These are phyloP conservation scores for Drosophila subquinaria DNA, from an alignment of 2,888 invertebrate species.

Conservation along the genomic window DNA sequence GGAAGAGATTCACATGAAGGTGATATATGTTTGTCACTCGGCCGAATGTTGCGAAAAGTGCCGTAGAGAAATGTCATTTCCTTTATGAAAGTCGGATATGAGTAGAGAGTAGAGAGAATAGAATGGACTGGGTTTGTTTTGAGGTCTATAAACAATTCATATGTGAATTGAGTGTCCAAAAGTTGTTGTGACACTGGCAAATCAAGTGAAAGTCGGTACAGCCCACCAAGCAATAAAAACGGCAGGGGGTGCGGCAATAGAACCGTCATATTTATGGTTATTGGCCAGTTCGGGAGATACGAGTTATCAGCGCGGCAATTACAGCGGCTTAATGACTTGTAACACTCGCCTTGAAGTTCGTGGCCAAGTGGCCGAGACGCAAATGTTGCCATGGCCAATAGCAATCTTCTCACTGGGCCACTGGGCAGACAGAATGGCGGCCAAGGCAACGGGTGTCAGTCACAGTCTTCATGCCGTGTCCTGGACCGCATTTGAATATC, in stretches of 20 bases:
- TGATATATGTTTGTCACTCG: constrained; percentile 68
- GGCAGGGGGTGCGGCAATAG: constrained; percentile 32
- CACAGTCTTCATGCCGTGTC: constrained; percentile 51
- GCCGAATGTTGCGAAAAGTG: constrained; percentile 50
- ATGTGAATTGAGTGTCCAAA: constrained; percentile 54
- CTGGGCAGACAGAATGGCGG: constrained; percentile 31
- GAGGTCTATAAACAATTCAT: constrained; percentile 55
- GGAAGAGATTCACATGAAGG: constrained; percentile 56
- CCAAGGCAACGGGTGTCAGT: constrained; percentile 73
- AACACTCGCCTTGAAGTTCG: constrained; percentile 40
- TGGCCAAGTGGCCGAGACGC: constrained; percentile 20
- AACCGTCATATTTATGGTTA: constrained; percentile 68
- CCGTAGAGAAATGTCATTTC: constrained; percentile 77
- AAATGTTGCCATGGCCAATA: constrained; percentile 48
- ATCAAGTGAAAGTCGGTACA: constrained; percentile 63
- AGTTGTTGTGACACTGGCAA: constrained; percentile 64
- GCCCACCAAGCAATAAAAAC: constrained; percentile 68
- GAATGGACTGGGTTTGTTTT: neutral
- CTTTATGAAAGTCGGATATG: constrained; percentile 77
- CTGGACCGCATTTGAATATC: constrained; percentile 61
- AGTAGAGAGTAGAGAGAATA: constrained; percentile 23
- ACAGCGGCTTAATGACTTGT: constrained; percentile 79
- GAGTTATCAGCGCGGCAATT: constrained; percentile 56
- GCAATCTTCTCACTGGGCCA: constrained; percentile 17
- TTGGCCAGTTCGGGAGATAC: constrained; percentile 63